A percentile compares a stretch with the other conserved stretches of the same genome.
These are phyloP conservation scores for Hymenopus coronatus DNA, from an alignment of 2,888 invertebrate species.

Conservation along the genomic window DNA sequence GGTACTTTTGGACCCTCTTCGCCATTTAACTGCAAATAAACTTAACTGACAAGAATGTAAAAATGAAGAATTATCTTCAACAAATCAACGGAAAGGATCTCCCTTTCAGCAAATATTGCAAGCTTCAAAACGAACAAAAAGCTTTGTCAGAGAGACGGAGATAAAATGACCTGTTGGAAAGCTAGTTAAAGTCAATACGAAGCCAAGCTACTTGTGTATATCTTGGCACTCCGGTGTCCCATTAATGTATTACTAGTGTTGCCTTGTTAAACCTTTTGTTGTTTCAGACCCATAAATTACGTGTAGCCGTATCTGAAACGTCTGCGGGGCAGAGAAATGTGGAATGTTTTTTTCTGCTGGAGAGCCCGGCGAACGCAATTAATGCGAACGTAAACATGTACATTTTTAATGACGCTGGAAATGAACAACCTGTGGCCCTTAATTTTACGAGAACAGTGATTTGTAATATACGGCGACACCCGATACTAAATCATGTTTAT, in stretches of 20 bases:
- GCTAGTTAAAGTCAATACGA: not conserved
- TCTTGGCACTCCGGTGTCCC: not conserved
- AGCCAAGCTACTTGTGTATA: not conserved
- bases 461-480: not conserved
- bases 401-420: not conserved
- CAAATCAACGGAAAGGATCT: not conserved
- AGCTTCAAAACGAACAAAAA: not conserved
- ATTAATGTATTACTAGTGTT: constrained; percentile 4
- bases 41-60: not conserved
- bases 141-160: not conserved
- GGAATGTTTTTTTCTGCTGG: not conserved
- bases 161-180: not conserved
- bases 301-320: not conserved
- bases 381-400: not conserved
- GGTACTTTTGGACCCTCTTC: no score
- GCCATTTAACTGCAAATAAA: not conserved
- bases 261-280: not conserved
- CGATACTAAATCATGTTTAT: not conserved
- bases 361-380: not conserved
- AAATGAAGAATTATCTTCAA: not conserved
- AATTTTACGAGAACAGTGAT: not conserved
- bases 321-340: not conserved
- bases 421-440: not conserved
- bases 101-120: not conserved
- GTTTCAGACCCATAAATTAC: not conserved